Base-by-base conservation (phyloP, 2,113 vertebrate genomes). In the Callaeas wilsoni region DNA sequence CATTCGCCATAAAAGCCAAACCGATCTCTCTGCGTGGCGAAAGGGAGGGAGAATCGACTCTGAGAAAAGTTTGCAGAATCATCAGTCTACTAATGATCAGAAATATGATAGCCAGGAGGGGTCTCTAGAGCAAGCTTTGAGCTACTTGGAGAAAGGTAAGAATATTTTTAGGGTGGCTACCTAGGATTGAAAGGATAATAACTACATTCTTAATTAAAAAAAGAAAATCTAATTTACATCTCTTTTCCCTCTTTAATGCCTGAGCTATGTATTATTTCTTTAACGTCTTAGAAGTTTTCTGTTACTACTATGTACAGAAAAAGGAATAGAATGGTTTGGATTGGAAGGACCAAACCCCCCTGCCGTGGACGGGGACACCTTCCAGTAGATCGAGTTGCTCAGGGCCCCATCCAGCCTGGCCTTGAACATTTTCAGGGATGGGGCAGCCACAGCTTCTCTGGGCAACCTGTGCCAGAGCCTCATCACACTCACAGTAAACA, bases 71-170 rank as follows among this genome's bases (percentile, higher is more conserved):
- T 25, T 53, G 35, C 81, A 70, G 64, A 49, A 46, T 20, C 46
- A 4, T 81, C 80, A 46, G 0, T 57, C 63, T 92, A 41, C 13
- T 37, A 32, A 35, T 10, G 12, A 60, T 89, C 37, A 93, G 88
- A 50, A 94, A 90, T 65, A 97, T 92, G 76, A 96, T 29, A 67
- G 83, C 93, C 85, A 94, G 27, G 95, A 96, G 57, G 84, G 74
- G 12, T 97, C 98, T 25, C 64, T 99, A 70, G 92, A 93, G 87
- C 42, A 94, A 85, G 98, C 99, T 92, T 83, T 99, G 69, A 97
- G 93, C 79, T 99, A 98, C 96, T 98, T 99, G 76, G 91, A 91
- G 53, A 96, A 90, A 55, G 97, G 98, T 98, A 97, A 97, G 95
- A 76, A 29, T 60, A 88, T 44, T 56, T 85, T 68, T 75, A 46